Percentiles rank a stretch among this genome's conserved stretches.
Evolutionary conservation across 2,888 invertebrate genomes (phyloP).

Genomic region (Therioaphis trifolii): DNA sequence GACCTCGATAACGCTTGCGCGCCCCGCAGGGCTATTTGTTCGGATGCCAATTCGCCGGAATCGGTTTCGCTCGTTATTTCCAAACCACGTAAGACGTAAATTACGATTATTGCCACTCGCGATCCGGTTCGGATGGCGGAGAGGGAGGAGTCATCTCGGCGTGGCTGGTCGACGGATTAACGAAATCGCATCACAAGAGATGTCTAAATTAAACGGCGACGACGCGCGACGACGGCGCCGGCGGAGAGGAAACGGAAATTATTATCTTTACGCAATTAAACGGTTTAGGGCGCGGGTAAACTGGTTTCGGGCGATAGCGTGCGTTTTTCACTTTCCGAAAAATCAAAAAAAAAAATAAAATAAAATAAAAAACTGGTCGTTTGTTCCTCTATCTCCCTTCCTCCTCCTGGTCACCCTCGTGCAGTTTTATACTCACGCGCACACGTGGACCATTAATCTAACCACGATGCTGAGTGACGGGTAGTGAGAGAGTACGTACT

Average conservation of each 20-base stretch:
- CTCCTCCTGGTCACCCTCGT: background rate
- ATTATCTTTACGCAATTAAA: constrained; percentile 32
- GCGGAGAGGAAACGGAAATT: background rate
- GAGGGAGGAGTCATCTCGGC: background rate
- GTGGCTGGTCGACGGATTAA: background rate
- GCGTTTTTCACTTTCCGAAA: background rate
- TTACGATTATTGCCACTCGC: background rate
- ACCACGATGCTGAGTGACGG: background rate
- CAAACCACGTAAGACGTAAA: background rate
- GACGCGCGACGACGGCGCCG: background rate
- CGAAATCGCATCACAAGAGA: background rate
- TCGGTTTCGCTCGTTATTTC: background rate
- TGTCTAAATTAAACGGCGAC: constrained; percentile 28
- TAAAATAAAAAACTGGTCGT: constrained; percentile 23
- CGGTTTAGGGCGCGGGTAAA: constrained; percentile 18
- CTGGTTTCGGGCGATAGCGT: background rate
- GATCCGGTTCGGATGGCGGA: background rate
- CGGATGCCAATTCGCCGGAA: background rate
- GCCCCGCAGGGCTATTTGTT: background rate
- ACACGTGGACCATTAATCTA: background rate
- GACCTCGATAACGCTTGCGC: no score
- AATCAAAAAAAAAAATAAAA: background rate
- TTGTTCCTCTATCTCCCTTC: background rate
- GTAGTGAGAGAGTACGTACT: background rate
- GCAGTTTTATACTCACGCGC: background rate